Conservation (phyloP, 37 sponge, comb jelly and placozoan species). For the Aphrocallistes beatrix region DNA sequence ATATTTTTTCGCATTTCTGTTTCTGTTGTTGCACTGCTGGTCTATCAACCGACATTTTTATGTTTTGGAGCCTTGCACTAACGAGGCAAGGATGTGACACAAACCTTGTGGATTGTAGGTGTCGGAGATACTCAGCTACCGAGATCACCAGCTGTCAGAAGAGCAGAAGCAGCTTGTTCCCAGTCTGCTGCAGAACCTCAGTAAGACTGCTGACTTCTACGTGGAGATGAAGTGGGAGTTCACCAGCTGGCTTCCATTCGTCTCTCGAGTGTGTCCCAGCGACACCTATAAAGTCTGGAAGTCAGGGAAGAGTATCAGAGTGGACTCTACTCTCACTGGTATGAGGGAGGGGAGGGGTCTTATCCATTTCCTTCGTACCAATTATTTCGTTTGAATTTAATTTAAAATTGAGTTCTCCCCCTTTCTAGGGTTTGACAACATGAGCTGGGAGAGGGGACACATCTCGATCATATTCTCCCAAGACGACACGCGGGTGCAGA, state of each 20-base stretch:
- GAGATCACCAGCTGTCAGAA: conserved; percentile 45
- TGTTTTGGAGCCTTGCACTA: no score
- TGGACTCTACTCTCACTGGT: conserved; percentile 9
- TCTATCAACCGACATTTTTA: no score
- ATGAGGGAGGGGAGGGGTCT: no score
- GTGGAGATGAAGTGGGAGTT: conserved; percentile 99
- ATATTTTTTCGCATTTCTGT: no score
- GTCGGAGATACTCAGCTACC: conserved; percentile 29
- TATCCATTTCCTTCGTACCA: no score
- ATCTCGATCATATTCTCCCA: conserved; percentile 68
- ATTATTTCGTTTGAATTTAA: no score
- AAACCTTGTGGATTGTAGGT: no score
- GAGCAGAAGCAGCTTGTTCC: conserved; percentile 39
- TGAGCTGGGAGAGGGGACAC: conserved; percentile 79
- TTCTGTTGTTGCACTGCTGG: no score
- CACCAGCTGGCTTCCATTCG: conserved; percentile 89
- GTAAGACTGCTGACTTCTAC: conserved; percentile 78
- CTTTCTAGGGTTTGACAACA: conserved; percentile 57
- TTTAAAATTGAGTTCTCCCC: no score
- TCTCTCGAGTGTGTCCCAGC: conserved; percentile 91
- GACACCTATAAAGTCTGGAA: conserved; percentile 97
- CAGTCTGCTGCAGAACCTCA: conserved; percentile 48
- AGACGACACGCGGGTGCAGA: conserved; percentile 24
- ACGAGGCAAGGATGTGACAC: no score
- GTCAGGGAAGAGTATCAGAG: conserved; percentile 47